Evolutionary conservation across 2,113 vertebrate species (phyloP), one percentile per base, ranked within the genome.

Genomic region (Trogon melanurus): DNA sequence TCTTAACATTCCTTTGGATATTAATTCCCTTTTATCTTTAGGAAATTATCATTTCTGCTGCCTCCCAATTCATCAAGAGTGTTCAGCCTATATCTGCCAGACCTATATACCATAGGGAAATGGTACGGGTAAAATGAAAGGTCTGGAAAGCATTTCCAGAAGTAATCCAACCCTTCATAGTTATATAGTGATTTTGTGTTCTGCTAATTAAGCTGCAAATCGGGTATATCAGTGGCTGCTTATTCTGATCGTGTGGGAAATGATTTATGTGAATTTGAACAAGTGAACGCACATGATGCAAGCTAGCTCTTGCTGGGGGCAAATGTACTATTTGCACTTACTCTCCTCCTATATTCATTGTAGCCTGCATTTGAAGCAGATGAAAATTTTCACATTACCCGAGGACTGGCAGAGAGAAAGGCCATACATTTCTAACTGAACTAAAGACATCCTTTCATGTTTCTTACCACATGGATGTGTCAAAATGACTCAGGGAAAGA

Each of bases 11-110:
- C 29, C 23, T 62, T 94, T 80, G 51, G 10, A 57, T 74, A 70
- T 91, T 91, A 95, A 95, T 69, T 94, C 41, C 48, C 23, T 94
- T 83, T 96, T 81, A 88, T 75, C 67, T 96, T 96, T 96, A 95
- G 69, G 78, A 94, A 94, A 91, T 74, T 64, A 48, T 86, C 6
- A 75, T 81, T 96, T 91, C 61, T 91, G 19, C 72, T 96, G 71
- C 79, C 64, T 97, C 25, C 85, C 53, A 91, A 80, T 76, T 44
- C 75, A 81, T 94, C 75, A 93, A 81, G 87, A 90, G n/a, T 58
- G 44, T 73, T 93, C 88, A 86, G 16, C 8, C 32, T 69, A 7
- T 64, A 78, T 54, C 61, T 96, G 47, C 83, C 51, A 56, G 76
- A 81, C 23, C 17, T 66, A 29, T 71, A 75, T 66, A 79, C 65